Conservation (phyloP, 2,888 invertebrate genomes). For the Lycophotia porphyrea region DNA sequence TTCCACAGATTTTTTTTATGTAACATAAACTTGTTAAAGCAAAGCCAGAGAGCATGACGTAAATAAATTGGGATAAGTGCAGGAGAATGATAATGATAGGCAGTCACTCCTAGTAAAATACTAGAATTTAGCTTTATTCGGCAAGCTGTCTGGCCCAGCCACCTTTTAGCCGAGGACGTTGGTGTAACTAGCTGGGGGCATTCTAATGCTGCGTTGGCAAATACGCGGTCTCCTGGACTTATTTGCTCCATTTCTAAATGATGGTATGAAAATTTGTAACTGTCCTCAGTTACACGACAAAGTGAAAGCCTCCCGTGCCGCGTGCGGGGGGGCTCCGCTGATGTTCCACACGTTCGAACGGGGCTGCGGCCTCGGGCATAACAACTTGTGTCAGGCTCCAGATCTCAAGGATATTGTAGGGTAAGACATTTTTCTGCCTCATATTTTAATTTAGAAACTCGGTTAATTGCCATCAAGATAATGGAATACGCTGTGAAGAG, state of each 20-base stretch:
- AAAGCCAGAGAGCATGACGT: too few species aligned
- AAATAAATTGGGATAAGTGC: too few species aligned
- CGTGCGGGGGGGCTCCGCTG: conserved; percentile 90
- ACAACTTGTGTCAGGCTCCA: conserved; percentile 94
- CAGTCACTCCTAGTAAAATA: too few species aligned
- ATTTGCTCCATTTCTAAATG: background rate
- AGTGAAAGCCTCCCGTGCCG: conserved; percentile 89
- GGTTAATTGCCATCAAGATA: background rate
- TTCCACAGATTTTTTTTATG: too few species aligned
- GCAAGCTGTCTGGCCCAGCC: too few species aligned
- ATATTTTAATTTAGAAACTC: background rate
- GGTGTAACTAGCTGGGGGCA: too few species aligned
- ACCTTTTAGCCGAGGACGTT: too few species aligned
- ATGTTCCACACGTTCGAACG: conserved; percentile 94
- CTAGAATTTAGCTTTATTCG: too few species aligned
- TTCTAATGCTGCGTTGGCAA: background rate
- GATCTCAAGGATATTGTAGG: conserved; percentile 92
- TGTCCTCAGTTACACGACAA: conserved; percentile 90
- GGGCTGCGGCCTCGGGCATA: conserved; percentile 94
- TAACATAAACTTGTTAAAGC: too few species aligned
- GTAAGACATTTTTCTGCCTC: conserved; percentile 79
- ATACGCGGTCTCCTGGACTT: background rate
- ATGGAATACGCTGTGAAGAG: background rate
- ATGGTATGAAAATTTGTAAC: conserved; percentile 1
- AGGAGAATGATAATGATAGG: too few species aligned